These are phyloP conservation scores for Heliocidaris tuberculata DNA, from an alignment of 35 echinoderm and acorn worm species.

Conservation along the genomic window DNA sequence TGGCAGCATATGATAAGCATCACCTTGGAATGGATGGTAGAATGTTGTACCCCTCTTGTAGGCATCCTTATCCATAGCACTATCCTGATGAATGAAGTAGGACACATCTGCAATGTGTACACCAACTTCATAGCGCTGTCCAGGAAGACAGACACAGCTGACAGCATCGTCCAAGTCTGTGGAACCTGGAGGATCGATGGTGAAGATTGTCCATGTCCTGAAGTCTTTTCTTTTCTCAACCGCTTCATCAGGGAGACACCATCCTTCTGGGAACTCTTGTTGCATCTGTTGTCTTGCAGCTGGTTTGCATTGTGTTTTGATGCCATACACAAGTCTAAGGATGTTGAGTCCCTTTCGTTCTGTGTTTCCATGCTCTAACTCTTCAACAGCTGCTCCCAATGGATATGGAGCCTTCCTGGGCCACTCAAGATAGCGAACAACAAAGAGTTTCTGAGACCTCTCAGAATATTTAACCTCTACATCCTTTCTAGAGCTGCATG, in stretches of 20 bases:
- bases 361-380: conserved; percentile 65
- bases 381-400: conserved; percentile 78
- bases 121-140: conserved; percentile 63
- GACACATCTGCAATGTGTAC: conserved; percentile 96
- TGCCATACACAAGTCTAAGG: conserved; percentile 72
- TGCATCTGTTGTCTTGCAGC: conserved; percentile 50
- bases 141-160: conserved; percentile 49
- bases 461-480: conserved; percentile 63
- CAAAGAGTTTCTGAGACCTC: conserved; percentile 73
- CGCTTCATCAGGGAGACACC: conserved; percentile 75
- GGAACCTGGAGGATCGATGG: conserved; percentile 77
- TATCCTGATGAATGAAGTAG: conserved; percentile 73
- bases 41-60: conserved; percentile 69
- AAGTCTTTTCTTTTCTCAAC: conserved; percentile 59
- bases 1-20: conserved; percentile 83
- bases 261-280: conserved; percentile 59
- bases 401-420: conserved; percentile 65
- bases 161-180: conserved; percentile 93
- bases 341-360: conserved; percentile 64
- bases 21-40: conserved; percentile 60
- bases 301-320: conserved; percentile 68
- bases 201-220: conserved; percentile 58
- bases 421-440: conserved; percentile 85
- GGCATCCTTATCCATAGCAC: conserved; percentile 76
- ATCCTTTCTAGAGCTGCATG: conserved; percentile 48